Evolutionary conservation across 2,888 invertebrate species (phyloP).

Genomic region (Eulithis prunata): DNA sequence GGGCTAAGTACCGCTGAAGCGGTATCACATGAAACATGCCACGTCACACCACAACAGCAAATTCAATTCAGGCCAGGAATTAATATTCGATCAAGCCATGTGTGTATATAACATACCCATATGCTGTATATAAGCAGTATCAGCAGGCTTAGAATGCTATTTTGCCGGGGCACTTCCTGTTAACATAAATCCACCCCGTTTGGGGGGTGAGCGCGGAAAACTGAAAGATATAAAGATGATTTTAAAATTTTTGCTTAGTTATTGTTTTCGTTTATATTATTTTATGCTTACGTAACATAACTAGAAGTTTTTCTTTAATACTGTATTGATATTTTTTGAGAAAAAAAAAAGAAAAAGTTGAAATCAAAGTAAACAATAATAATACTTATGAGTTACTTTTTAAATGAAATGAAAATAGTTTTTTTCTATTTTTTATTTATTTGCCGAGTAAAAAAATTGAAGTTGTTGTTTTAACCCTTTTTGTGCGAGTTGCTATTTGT

Average conservation of each 20-base stretch:
- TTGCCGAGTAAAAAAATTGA: too few species aligned
- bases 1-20: neutral
- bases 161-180: constrained; percentile 75
- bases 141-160: constrained; percentile 76
- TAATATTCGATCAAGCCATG: constrained; percentile 47
- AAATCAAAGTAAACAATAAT: too few species aligned
- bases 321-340: too few species aligned
- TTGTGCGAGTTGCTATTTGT: too few species aligned
- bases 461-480: too few species aligned
- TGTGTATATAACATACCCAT: constrained; percentile 44
- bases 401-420: too few species aligned
- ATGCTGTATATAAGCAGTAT: constrained; percentile 66
- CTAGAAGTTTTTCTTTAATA: neutral
- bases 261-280: constrained; percentile 32
- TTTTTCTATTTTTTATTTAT: too few species aligned
- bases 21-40: constrained; percentile 7
- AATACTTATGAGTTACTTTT: too few species aligned
- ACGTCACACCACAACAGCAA: constrained; percentile 22
- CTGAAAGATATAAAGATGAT: constrained; percentile 47
- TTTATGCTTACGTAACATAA: too few species aligned
- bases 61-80: constrained; percentile 40
- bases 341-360: too few species aligned
- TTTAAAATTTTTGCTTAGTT: constrained; percentile 39
- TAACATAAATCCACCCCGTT: constrained; percentile 78
- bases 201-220: constrained; percentile 50